Conservation (phyloP, 2,888 invertebrate genomes). For the Pseudanteris insignis region DNA sequence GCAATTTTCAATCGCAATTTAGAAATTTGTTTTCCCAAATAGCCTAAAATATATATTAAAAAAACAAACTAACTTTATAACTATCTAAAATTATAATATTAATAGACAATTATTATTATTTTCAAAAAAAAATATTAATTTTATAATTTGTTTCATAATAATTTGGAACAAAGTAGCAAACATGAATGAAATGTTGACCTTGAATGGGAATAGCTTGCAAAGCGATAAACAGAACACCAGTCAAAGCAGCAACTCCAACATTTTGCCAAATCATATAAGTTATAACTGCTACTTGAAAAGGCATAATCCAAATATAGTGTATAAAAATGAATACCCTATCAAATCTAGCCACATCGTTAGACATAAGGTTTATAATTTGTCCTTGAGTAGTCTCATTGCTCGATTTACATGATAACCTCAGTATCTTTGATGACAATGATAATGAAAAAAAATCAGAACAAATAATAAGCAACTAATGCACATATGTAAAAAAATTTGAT, state of each 20-base stretch:
- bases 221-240: constrained; percentile 71
- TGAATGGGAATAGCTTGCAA: constrained; percentile 69
- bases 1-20: constrained; percentile 67
- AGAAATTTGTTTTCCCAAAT: constrained; percentile 67
- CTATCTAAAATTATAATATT: too few species aligned
- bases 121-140: too few species aligned
- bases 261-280: constrained; percentile 71
- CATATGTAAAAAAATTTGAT: too few species aligned
- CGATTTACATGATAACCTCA: constrained; percentile 64
- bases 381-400: constrained; percentile 63
- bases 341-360: constrained; percentile 86
- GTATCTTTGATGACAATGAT: too few species aligned
- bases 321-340: constrained; percentile 76
- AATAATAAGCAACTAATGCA: too few species aligned
- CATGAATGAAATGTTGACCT: constrained; percentile 57
- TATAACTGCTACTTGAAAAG: constrained; percentile 76
- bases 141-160: too few species aligned
- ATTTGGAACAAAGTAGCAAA: too few species aligned
- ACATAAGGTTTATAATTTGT: constrained; percentile 84
- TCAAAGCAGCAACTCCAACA: constrained; percentile 70
- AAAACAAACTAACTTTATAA: too few species aligned
- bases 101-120: too few species aligned
- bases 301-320: constrained; percentile 84
- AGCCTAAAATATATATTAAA: constrained; percentile 65
- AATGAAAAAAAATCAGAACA: too few species aligned